Conservation (phyloP, 2,888 invertebrate species). For the Phragmatobia fuliginosa region DNA sequence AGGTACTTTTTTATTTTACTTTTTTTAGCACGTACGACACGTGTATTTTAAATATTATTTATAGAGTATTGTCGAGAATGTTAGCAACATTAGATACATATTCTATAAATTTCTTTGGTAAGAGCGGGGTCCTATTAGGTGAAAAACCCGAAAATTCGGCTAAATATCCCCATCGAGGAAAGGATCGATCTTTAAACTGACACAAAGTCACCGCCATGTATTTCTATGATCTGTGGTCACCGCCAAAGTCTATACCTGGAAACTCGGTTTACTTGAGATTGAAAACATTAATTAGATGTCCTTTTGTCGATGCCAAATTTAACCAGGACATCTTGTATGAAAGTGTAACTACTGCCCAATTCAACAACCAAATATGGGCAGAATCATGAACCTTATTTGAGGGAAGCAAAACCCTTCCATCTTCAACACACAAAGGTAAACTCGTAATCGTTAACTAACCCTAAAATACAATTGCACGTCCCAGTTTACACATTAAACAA, state of each 20-base stretch:
- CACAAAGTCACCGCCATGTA: neutral
- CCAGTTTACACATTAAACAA: slow-evolving; percentile 31
- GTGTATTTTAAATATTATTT: neutral
- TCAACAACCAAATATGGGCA: neutral
- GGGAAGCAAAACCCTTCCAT: neutral
- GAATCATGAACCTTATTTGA: neutral
- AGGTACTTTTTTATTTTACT: neutral
- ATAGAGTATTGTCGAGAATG: neutral
- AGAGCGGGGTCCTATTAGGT: neutral
- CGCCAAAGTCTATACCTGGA: no score
- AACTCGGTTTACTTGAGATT: no score
- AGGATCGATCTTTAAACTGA: neutral
- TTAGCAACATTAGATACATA: neutral
- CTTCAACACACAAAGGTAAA: neutral
- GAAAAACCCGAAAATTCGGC: neutral
- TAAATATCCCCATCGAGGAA: neutral
- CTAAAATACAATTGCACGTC: slow-evolving; percentile 14
- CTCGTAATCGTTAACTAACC: slow-evolving; percentile 1
- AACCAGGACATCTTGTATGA: neutral
- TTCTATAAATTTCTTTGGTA: neutral
- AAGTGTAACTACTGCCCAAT: neutral
- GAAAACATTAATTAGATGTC: no score
- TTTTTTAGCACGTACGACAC: neutral
- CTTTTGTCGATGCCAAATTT: neutral
- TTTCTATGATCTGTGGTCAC: no score